Evolutionary conservation across 1,140 invertebrate genomes (phyloP), one percentile per base, ranked within the genome.

Genomic region (Drosophila eugracilis): DNA sequence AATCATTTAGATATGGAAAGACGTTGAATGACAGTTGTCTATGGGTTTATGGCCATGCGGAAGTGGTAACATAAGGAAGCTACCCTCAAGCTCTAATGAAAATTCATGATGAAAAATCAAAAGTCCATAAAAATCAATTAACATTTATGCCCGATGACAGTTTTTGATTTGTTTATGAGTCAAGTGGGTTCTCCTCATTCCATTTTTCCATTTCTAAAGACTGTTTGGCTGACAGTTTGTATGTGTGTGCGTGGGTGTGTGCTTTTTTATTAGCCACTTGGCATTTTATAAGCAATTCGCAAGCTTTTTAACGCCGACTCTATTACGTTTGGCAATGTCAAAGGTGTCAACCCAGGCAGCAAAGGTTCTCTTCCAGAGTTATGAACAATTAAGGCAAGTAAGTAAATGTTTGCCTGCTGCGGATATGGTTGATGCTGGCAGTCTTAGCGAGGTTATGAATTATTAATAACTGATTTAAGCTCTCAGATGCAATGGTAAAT

Each of bases 121-220:
- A 74, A 74, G 53, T 57, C 74, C 50, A 75, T 83, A 83, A 83
- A 83, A 52, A 49, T 70, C 78, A 83, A 80, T 83, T 83, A 83
- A 65, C 69, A 78, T 70, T 78, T 63, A 73, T 58, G 65, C 50
- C 37, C 22, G 30, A 36, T 53, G 52, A 75, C 63, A 80, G 37
- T 37, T 66, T 58, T 42, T 53, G 65, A 66, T 53, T 67, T 53
- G 37, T 67, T 67, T 53, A 67, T 34, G 45, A 42, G 26, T 10
- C 1, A 14, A 36, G 6, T 26, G 9, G 9, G 5, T 36, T 22
- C 9, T 12, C 55, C 30, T 5, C 54, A 12, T 3, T 4, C 22
- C 21, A 3, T 12, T 22, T 21, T n/a, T 24, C 1, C 10, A 1
- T 1, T 24, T 15, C 19, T 12, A 9, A 6, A 19, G 21, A 24